Evolutionary conservation across 2,113 vertebrate species (phyloP).

Genomic region (Heterotilapia buettikoferi): DNA sequence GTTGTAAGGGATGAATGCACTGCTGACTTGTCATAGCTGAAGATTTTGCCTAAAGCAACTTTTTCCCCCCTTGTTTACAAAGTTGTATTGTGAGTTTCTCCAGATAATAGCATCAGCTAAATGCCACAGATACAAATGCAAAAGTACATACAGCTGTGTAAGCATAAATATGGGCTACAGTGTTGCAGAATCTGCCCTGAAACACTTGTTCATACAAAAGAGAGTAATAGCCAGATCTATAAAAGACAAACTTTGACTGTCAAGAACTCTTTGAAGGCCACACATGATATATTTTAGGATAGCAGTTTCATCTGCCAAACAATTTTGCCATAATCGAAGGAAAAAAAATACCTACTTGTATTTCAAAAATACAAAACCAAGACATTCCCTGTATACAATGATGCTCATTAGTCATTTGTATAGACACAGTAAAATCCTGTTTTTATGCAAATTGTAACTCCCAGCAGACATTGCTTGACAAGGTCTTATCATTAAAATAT

Average conservation of each 20-base stretch:
- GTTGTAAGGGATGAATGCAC: slow-evolving; percentile 35
- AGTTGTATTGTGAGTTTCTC: slow-evolving; percentile 9
- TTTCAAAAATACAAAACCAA: background rate
- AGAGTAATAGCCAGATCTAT: background rate
- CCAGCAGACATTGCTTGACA: background rate
- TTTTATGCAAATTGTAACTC: background rate
- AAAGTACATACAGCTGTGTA: slow-evolving; percentile 6
- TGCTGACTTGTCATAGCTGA: slow-evolving; percentile 53
- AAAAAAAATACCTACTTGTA: background rate
- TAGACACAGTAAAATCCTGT: background rate
- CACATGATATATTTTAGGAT: background rate
- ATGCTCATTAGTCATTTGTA: background rate
- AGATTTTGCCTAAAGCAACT: slow-evolving; percentile 38
- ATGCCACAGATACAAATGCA: slow-evolving; percentile 2
- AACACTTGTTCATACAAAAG: background rate
- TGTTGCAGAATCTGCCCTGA: background rate
- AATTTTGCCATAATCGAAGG: background rate
- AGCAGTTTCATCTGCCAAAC: background rate
- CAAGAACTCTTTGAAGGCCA: background rate
- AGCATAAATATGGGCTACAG: background rate
- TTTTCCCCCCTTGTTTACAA: slow-evolving; percentile 29
- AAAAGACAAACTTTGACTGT: background rate
- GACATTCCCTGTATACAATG: background rate
- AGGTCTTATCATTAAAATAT: background rate
- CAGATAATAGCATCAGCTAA: slow-evolving; percentile 37